Evolutionary conservation across 2,797 vertebrate species (phyloP), one percentile per base, ranked within the genome.

Genomic region (Picus viridis): DNA sequence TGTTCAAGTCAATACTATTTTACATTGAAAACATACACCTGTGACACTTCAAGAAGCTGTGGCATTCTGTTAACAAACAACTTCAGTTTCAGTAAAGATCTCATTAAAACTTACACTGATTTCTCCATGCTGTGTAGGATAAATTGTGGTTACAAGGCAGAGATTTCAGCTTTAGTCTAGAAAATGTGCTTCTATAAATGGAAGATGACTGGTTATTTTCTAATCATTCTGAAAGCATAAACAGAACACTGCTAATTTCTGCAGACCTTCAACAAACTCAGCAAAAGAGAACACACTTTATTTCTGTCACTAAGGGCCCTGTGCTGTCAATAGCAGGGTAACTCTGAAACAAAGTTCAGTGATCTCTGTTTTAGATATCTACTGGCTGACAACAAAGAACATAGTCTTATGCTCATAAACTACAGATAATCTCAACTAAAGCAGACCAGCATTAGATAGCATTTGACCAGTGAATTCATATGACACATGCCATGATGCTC

Each of bases 391-490:
- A 94, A 91, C 83, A 93, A 96, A 92, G 90, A 96, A 95, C 89
- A 89, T n/a, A 57, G 77, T 89, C 61, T 92, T 93, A 80, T 45
- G 77, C 86, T 95, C 91, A 90, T 53, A 96, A 87, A 82, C 72
- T 69, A 85, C 86, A 68, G 91, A 71, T 96, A 93, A 93, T 80
- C 91, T 85, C 92, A 97, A 85, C 92, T 83, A 97, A 94, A 82
- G 96, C 92, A 96, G 93, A 96, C 95, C 91, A 96, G 95, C 71
- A 89, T 77, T 86, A 92, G 93, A 95, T 30, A 96, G 94, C 90
- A 94, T 91, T 94, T 97, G 97, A 97, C 94, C 97, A 96, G 81
- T 94, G 97, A 97, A 96, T 97, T 96, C 96, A 97, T 96, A 97
- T 96, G 96, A 96, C 95, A 96, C 94, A 92, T 97, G 95, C 96